Evolutionary conservation across 2,797 vertebrate species (phyloP).

Genomic region (Pipistrellus nathusii): DNA sequence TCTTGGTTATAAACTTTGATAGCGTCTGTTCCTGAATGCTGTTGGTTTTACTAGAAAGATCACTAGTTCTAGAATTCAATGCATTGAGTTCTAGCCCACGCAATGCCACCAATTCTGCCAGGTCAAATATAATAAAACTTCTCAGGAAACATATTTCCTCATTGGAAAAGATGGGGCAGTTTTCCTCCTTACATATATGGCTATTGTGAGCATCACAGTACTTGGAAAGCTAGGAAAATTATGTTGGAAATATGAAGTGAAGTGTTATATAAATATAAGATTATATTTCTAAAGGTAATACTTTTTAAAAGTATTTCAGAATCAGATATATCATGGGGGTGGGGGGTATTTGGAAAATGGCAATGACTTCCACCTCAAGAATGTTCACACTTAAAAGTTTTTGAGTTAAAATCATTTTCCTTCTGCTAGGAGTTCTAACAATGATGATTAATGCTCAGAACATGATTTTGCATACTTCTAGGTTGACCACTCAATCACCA

Average conservation of each 20-base stretch:
- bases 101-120: not conserved
- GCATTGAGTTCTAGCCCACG: not conserved
- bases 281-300: not conserved
- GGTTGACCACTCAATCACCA: not conserved
- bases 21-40: not conserved
- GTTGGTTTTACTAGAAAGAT: not conserved
- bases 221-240: too few species aligned
- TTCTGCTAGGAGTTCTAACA: not conserved
- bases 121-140: not conserved
- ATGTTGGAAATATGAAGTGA: too few species aligned
- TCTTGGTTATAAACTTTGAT: not conserved
- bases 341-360: not conserved
- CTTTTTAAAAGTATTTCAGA: constrained; percentile 14
- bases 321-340: not conserved
- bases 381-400: not conserved
- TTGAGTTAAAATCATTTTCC: not conserved
- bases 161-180: not conserved
- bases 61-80: not conserved
- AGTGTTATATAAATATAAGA: too few species aligned
- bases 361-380: not conserved
- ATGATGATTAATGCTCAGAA: not conserved
- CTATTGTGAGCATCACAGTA: not conserved
- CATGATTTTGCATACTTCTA: not conserved
- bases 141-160: not conserved
- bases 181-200: not conserved